Conservation (phyloP, 1,140 invertebrate genomes). For the Delia radicum region DNA sequence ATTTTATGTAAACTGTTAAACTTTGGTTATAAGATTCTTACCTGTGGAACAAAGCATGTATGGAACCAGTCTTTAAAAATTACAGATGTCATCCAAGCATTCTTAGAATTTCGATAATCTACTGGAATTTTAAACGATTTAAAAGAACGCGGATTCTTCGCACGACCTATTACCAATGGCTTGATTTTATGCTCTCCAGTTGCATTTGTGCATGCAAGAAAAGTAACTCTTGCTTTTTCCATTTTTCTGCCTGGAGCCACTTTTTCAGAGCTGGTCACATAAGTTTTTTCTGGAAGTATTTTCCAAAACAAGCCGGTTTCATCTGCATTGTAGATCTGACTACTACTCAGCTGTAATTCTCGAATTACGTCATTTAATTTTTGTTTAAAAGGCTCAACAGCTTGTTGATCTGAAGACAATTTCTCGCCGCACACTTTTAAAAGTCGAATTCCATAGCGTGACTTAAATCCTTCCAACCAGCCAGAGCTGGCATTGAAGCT, state of each 20-base stretch:
- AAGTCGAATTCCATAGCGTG: neutral
- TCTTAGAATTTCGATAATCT: neutral
- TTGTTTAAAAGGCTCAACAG: conserved; percentile 31
- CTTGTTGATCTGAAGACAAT: conserved; percentile 36
- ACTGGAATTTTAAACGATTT: neutral
- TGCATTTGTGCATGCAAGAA: neutral
- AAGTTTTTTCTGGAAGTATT: conserved; percentile 48
- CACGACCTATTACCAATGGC: conserved; percentile 40
- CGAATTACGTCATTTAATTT: conserved; percentile 36
- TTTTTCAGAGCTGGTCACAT: conserved; percentile 39
- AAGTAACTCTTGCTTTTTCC: conserved; percentile 24
- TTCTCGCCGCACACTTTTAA: conserved; percentile 34
- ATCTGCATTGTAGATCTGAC: conserved; percentile 56
- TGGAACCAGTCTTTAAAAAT: conserved; percentile 20
- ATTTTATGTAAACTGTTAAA: no score
- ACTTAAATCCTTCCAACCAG: neutral
- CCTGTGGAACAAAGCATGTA: neutral
- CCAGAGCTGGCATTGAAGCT: neutral
- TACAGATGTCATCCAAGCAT: neutral
- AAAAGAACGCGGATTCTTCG: conserved; percentile 35
- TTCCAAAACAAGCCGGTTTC: conserved; percentile 54
- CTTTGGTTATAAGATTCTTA: no score
- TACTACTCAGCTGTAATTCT: conserved; percentile 30
- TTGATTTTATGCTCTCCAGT: neutral
- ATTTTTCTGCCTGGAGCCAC: conserved; percentile 36